Base-by-base conservation (phyloP, 1,140 invertebrate species). In the Drosophila pseudoobscura region DNA sequence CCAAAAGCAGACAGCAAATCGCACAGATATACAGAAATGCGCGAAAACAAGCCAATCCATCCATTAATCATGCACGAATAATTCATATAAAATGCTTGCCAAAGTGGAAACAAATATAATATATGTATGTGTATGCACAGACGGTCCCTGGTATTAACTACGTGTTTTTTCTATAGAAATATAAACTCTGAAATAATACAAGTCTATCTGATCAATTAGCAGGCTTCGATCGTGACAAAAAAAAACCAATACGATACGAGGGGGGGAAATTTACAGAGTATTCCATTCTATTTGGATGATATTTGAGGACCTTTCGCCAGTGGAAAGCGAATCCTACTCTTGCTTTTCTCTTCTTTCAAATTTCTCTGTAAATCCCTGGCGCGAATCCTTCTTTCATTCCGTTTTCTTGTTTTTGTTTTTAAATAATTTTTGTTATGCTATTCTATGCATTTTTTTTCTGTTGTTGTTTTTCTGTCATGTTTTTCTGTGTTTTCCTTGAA, bases 61-160 rank as follows among this genome's bases (percentile, higher is more conserved):
- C 50, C 66, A 69, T 69, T 69, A 69, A 69, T 69, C 66, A 69
- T 69, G 69, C 64, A 50, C 64, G 64, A 45, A 69, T 52, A 69
- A 69, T 69, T 35, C 62, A 31, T 43, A 68, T 69, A 56, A 39
- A 39, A 68, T 56, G 65, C 66, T 69, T 68, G 31, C 24, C 29
- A 41, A 69, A 47, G 3, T 17, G 6, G 0, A 39, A 39, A 13
- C 5, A 39, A 11, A 9, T 35, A 15, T 20, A 24, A 50, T 51
- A 46, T 53, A 52, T 15, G 15, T 15, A 15, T 60, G 1, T 20
- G 20, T 20, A 20, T 2, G 20, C 20, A 44, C 43, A 26, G 4
- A 44, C 24, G 50, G n/a, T n/a, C n/a, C n/a, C n/a, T n/a, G 50
- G 44, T 20, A 64, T 15, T 39, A 39, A 9, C 11, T 39, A 39